Evolutionary conservation across 92 coral and sea anemone species (phyloP).

Genomic region (Virgularia gustaviana): DNA sequence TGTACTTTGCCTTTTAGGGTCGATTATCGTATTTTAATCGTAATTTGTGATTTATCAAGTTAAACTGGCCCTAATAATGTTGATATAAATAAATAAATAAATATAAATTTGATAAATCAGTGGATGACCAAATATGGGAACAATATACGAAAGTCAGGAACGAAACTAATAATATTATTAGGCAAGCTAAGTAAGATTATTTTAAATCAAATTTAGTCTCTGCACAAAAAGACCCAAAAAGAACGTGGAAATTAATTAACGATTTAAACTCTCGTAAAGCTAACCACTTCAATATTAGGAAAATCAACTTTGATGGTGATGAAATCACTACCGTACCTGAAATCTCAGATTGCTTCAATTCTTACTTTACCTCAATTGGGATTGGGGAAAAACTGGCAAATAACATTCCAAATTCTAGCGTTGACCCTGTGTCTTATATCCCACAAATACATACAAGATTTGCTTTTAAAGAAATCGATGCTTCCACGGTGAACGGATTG

Average conservation of each 20-base stretch:
- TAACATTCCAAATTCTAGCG: conserved; percentile 24
- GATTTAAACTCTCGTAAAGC: conserved; percentile 17
- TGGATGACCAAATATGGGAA: background rate
- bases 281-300: background rate
- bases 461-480: background rate
- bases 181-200: background rate
- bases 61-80: no score
- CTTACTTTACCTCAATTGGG: conserved; percentile 38
- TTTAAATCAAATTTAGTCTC: conserved; percentile 15
- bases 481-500: background rate
- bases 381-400: conserved; percentile 33
- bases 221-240: no score
- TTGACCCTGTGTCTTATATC: conserved; percentile 24
- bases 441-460: background rate
- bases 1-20: no score
- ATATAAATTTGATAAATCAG: no score
- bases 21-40: no score
- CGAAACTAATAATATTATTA: no score
- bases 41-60: no score
- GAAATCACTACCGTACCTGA: conserved; percentile 10
- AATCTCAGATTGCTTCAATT: conserved; percentile 36
- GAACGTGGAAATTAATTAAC: conserved; percentile 37
- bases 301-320: conserved; percentile 11
- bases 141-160: background rate
- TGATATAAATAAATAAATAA: no score